phyloP scores from a whole-genome alignment of 2,113 vertebrate species.

The Zosterops pallidus region DNA sequence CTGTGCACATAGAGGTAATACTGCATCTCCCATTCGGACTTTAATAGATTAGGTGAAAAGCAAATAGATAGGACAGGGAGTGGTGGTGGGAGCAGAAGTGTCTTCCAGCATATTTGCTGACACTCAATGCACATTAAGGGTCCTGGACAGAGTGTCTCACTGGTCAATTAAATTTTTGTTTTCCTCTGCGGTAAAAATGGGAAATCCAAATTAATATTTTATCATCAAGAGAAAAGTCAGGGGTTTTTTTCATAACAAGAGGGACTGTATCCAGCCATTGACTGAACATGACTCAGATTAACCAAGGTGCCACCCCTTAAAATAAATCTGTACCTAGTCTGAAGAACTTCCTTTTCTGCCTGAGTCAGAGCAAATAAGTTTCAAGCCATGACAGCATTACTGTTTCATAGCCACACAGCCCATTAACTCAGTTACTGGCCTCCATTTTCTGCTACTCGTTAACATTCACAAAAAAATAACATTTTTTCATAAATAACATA shows the following conservation, averaged over 20 bases:
- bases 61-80: not conserved
- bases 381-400: not conserved
- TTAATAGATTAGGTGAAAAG: not conserved
- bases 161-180: not conserved
- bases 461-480: not conserved
- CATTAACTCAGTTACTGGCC: not conserved
- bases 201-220: not conserved
- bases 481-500: not conserved
- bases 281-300: slow-evolving; percentile 9
- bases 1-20: not conserved
- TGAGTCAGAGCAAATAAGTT: slow-evolving; percentile 17
- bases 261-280: not conserved
- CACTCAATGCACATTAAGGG: not conserved
- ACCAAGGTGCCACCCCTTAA: not conserved
- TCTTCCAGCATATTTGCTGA: not conserved
- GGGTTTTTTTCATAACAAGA: not conserved
- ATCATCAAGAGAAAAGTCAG: not conserved
- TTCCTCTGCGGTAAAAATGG: not conserved
- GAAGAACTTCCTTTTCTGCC: slow-evolving; percentile 9
- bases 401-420: not conserved
- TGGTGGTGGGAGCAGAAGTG: not conserved
- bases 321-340: slow-evolving; percentile 12
- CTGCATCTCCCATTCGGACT: not conserved
- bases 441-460: not conserved
- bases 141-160: not conserved